phyloP scores from a whole-genome alignment of 2,797 vertebrate genomes.

The Prionace glauca region DNA sequence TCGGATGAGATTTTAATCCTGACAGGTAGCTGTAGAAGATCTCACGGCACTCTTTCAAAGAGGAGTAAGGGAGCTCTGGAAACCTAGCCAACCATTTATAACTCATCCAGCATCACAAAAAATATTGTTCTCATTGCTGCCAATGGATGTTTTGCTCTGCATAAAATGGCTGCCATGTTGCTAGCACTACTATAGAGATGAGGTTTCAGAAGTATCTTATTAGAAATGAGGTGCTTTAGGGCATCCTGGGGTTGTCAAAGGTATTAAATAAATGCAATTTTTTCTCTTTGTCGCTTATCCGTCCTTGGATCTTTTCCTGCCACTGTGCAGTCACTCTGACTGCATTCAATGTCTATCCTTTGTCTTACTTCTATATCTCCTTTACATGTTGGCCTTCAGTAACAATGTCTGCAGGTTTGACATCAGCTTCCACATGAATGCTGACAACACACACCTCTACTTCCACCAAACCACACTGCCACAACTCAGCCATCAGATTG shows the following conservation, averaged over 20 bases:
- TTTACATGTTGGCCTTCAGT: not conserved
- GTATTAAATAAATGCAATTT: not conserved
- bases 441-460: not conserved
- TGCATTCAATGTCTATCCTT: not conserved
- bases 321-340: not conserved
- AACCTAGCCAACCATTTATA: not conserved
- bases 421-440: not conserved
- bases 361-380: not conserved
- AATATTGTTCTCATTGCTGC: not conserved
- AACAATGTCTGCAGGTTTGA: not conserved
- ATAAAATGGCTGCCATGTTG: not conserved
- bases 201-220: not conserved
- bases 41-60: not conserved
- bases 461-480: not conserved
- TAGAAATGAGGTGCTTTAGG: not conserved
- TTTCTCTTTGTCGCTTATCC: not conserved
- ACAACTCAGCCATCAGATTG: not conserved
- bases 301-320: too few relatives aligned
- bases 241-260: not conserved
- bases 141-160: not conserved
- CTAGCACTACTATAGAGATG: not conserved
- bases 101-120: not conserved
- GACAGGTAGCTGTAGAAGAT: not conserved
- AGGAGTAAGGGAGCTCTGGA: not conserved
- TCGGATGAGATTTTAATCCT: not conserved